phyloP scores from a whole-genome alignment of 2,888 invertebrate genomes.

The Zaprionus obscuricornis region DNA sequence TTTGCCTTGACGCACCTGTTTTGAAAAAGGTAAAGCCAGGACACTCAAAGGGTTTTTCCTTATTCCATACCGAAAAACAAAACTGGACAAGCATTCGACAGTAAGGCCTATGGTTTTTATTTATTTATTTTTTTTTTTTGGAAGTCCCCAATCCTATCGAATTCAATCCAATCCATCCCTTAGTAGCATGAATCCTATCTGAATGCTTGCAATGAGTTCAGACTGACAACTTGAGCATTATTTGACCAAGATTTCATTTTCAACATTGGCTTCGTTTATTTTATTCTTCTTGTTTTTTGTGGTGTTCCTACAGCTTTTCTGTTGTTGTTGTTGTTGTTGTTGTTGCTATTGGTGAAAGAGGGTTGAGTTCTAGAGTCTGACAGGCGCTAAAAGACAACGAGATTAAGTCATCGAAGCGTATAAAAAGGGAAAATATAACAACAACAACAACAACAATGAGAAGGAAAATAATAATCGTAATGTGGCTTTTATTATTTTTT shows the following conservation, averaged over 20 bases:
- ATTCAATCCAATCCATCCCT: too few species aligned
- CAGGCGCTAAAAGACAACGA: slow-evolving; percentile 74
- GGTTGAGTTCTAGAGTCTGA: slow-evolving; percentile 36
- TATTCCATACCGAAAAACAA: background rate
- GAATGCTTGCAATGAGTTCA: background rate
- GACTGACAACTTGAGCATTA: slow-evolving; percentile 49
- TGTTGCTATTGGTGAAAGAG: slow-evolving; percentile 33
- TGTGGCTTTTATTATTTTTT: slow-evolving; percentile 53
- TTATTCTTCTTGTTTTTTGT: background rate
- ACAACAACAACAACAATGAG: slow-evolving; percentile 25
- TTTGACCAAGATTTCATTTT: slow-evolving; percentile 25
- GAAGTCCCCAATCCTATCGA: too few species aligned
- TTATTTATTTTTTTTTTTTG: too few species aligned
- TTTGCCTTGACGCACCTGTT: slow-evolving; percentile 52
- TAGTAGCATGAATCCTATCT: too few species aligned
- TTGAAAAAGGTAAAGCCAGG: too few species aligned
- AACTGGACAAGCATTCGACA: background rate
- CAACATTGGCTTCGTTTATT: slow-evolving; percentile 27
- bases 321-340: too few species aligned
- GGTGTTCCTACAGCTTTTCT: too few species aligned
- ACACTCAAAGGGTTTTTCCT: slow-evolving; percentile 33
- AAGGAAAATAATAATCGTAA: slow-evolving; percentile 27
- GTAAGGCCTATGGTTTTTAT: too few species aligned
- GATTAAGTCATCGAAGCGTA: slow-evolving; percentile 77
- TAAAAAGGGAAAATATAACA: slow-evolving; percentile 46